Conservation (phyloP, 2,797 vertebrate genomes). For the Pelodytes ibericus region DNA sequence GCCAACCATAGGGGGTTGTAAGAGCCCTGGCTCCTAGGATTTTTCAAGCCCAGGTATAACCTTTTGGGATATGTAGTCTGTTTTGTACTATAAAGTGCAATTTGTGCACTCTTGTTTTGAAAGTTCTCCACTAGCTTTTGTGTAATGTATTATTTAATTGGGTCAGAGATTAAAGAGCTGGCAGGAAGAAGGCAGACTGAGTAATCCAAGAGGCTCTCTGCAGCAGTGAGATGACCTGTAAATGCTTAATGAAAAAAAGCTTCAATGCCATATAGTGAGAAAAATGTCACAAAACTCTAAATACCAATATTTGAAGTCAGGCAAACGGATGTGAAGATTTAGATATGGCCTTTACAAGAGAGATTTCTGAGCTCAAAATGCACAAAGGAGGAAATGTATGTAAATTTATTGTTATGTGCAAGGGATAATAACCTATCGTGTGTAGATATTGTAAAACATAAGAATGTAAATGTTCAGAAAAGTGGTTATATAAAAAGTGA, state of each 20-base stretch:
- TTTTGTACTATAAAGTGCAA: no score
- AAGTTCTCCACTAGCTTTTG: no score
- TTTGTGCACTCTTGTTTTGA: no score
- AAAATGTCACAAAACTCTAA: background rate
- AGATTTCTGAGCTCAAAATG: slow-evolving; percentile 66
- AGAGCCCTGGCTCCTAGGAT: no score
- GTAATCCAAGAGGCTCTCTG: background rate
- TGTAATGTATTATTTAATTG: background rate
- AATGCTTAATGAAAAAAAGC: background rate
- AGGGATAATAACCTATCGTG: slow-evolving; percentile 61
- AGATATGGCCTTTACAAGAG: slow-evolving; percentile 67
- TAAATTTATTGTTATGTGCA: slow-evolving; percentile 62
- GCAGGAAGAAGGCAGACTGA: background rate
- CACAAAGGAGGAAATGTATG: slow-evolving; percentile 44
- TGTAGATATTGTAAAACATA: slow-evolving; percentile 85
- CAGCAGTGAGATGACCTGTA: background rate
- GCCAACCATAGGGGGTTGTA: no score
- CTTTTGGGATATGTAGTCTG: no score
- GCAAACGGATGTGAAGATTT: slow-evolving; percentile 44
- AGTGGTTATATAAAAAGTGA: slow-evolving; percentile 74
- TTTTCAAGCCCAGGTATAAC: no score
- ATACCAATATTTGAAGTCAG: background rate
- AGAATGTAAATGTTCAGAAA: slow-evolving; percentile 77
- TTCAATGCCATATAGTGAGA: no score
- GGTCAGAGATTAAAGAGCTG: background rate